Evolutionary conservation across 2,113 vertebrate species (phyloP), one percentile per base, ranked within the genome.

Genomic region (Pollimyrus isidori): DNA sequence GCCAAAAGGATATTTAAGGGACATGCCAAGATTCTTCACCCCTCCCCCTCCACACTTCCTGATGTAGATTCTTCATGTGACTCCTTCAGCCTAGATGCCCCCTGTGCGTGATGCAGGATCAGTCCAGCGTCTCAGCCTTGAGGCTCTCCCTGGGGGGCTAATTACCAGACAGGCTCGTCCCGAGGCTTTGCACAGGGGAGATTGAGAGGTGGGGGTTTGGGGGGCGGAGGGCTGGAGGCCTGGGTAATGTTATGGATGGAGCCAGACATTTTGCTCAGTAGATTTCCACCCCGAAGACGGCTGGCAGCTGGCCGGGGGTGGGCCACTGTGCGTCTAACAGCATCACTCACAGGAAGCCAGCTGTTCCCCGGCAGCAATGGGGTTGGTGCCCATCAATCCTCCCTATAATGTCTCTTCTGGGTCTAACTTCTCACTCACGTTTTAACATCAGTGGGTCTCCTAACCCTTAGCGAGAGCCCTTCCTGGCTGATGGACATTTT

Each of bases 331-430:
- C 19, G 6, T 56, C 50, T 52, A 30, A 13, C 26, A 86, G 23
- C 84, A 87, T 87, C 48, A 87, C 50, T 87, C 85, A 87, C n/a
- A 87, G 49, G 45, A 87, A 53, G 19, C 50, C 85, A 56, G 85
- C 85, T 53, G 85, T 26, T 87, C 85, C 17, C 85, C 13, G 7
- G 49, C 85, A 35, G 50, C 50, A 23, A 7, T 56, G 30, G 50
- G 11, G 49, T 35, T 39, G 15, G 50, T 53, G 85, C 85, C 50
- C 50, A 87, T 87, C 50, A 87, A 53, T 87, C 85, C 85, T 53
- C 26, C 50, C 17, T 30, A 35, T 87, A 87, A 87, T 56, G 50
- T 52, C 50, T 87, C 85, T 87, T 87, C 85, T 87, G 85, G 85
- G 85, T 56, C 49, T 86, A 42, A 80, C 73, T 80, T 42, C 73